phyloP scores from a whole-genome alignment of 2,797 vertebrate genomes.

The Hyperoplus immaculatus region DNA sequence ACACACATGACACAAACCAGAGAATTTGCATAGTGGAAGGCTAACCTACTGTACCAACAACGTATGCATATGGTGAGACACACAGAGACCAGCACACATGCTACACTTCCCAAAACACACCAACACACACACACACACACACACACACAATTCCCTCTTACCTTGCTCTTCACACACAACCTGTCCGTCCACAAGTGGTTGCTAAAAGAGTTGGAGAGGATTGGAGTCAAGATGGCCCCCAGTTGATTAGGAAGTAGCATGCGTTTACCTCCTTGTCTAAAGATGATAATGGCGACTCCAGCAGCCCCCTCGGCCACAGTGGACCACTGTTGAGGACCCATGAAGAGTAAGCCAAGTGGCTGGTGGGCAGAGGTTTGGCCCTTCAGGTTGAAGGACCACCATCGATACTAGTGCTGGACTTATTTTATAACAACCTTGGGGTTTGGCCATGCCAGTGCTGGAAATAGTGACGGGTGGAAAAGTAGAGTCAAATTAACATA shows the following conservation, averaged over 20 bases:
- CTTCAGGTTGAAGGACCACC: slow-evolving; percentile 63
- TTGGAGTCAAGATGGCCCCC: slow-evolving; percentile 72
- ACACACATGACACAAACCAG: not conserved
- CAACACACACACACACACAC: slow-evolving; percentile 6
- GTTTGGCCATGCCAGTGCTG: not conserved
- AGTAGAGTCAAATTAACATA: not conserved
- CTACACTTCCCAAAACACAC: slow-evolving; percentile 9
- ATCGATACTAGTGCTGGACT: slow-evolving; percentile 29
- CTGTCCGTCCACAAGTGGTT: slow-evolving; percentile 65
- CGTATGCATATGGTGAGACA: not conserved
- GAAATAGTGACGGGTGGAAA: slow-evolving; percentile 19
- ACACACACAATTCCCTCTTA: slow-evolving; percentile 20
- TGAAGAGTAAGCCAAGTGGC: slow-evolving; percentile 66
- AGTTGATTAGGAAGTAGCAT: slow-evolving; percentile 76
- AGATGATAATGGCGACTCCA: slow-evolving; percentile 80
- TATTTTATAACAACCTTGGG: slow-evolving; percentile 33
- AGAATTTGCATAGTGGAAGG: not conserved
- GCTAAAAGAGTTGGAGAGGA: slow-evolving; percentile 59
- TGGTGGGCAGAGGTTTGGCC: slow-evolving; percentile 62
- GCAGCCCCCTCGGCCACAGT: slow-evolving; percentile 64
- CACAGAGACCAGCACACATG: not conserved
- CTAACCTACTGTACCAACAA: not conserved
- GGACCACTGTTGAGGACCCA: slow-evolving; percentile 46
- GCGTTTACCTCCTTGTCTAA: slow-evolving; percentile 77
- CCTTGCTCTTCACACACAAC: slow-evolving; percentile 56